phyloP scores from a whole-genome alignment of 2,113 vertebrate species.

The Tragelaphus imberbis region DNA sequence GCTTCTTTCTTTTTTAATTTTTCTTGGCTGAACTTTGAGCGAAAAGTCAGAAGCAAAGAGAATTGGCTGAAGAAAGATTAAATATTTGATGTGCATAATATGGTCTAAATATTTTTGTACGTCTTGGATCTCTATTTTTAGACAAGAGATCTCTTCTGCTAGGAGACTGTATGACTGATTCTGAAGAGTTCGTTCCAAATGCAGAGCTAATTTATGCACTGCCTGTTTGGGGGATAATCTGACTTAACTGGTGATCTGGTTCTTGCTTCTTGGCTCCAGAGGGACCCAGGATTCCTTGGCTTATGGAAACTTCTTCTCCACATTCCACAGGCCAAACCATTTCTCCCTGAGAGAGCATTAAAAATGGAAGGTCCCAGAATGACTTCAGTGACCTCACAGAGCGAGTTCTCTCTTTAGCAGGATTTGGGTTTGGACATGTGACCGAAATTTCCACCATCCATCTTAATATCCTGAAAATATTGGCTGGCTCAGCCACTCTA shows the following conservation, averaged over 20 bases:
- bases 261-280: neutral
- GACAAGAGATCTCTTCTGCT: slow-evolving; percentile 2
- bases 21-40: slow-evolving; percentile 23
- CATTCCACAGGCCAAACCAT: neutral
- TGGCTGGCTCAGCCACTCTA: neutral
- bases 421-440: neutral
- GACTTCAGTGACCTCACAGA: neutral
- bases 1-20: neutral
- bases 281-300: neutral
- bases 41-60: slow-evolving; percentile 40
- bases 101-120: neutral
- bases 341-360: neutral
- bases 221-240: neutral
- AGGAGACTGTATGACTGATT: neutral
- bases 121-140: slow-evolving; percentile 41
- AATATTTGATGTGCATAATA: slow-evolving; percentile 23
- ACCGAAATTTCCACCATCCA: neutral
- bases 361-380: neutral
- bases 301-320: neutral
- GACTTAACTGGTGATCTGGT: neutral
- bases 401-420: neutral
- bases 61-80: slow-evolving; percentile 23
- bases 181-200: neutral
- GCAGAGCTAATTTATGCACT: neutral
- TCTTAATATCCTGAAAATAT: neutral